Conservation (phyloP, 1,140 invertebrate genomes). For the Rhopalosiphum padi region DNA sequence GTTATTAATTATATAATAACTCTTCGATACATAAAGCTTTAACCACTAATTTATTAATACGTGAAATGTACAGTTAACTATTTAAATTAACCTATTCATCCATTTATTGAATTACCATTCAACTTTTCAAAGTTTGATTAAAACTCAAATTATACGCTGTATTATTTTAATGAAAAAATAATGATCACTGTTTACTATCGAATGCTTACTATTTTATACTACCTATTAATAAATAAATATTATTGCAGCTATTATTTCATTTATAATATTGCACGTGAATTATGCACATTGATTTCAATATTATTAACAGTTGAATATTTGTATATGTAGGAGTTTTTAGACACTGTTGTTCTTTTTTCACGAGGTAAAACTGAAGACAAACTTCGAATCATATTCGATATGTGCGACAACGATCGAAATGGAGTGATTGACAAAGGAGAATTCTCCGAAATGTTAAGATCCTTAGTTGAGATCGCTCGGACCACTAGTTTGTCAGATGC, state of each 20-base stretch:
- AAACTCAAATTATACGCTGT: neutral
- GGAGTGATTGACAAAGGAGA: conserved; percentile 95
- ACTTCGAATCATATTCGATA: conserved; percentile 95
- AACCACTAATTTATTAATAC: neutral
- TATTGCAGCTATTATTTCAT: no score
- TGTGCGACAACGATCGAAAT: conserved; percentile 97
- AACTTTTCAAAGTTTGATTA: neutral
- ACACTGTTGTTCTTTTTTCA: conserved; percentile 91
- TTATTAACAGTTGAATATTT: neutral
- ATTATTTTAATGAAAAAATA: neutral
- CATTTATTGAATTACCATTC: neutral
- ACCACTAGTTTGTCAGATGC: conserved; percentile 88
- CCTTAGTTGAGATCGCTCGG: conserved; percentile 92
- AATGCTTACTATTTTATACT: neutral
- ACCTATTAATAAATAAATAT: no score
- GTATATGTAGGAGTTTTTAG: conserved; percentile 85
- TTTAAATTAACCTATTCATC: neutral
- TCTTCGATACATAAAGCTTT: neutral
- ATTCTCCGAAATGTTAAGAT: conserved; percentile 91
- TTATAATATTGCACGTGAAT: neutral
- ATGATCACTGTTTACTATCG: neutral
- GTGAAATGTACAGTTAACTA: neutral
- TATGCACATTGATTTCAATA: neutral
- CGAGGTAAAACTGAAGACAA: conserved; percentile 95
- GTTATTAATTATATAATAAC: neutral